Base-by-base conservation (phyloP, 2,888 invertebrate genomes). In the Drosophila quinaria region DNA sequence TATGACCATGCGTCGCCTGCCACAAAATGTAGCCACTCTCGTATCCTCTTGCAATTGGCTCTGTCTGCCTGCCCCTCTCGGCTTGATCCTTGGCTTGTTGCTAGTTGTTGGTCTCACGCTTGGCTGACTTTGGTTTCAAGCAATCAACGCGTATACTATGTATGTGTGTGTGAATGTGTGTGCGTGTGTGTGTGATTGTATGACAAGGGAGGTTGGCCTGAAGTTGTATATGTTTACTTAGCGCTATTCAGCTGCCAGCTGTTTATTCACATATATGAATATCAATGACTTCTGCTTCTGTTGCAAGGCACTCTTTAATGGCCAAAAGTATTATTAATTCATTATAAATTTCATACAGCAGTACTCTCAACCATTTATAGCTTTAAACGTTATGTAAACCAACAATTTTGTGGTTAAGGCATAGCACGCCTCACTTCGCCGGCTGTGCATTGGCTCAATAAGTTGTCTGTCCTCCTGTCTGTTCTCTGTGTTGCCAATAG, bases 101-200 rank as follows among this genome's bases (percentile, higher is more conserved):
- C 80, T 82, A 78, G 84, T 85, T 89, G 90, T 82, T 85, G 88
- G 86, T 59, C 88, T 75, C 82, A 90, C 80, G 84, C 77, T 88
- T 85, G 84, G 86, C 72, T 88, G 80, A 61, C 80, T 89, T 86
- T 76, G 90, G 88, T 89, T 89, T 89, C 70, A 76, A 89, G 84
- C 90, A 84, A 84, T 89, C 84, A 84, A 85, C 84, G 86, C 82
- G 64, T 37, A 49, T 62, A 39, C 41, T 35, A 54, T 54, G 54
- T 62, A 46, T 41, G 47, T 37, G 59, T 29, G 67, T 10, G 10
- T 31, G 31, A 8, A 1, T 10, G 31, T 31, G 35, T 19, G 42
- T n/a, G n/a, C n/a, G 50, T 41, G 47, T 37, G 59, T 29, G 67
- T 10, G 10, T 31, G 31, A 8, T 8, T 10, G 31, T 31, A 41